These are phyloP conservation scores for Phalacrocorax carbo DNA, from an alignment of 2,113 vertebrate species.

Conservation along the genomic window DNA sequence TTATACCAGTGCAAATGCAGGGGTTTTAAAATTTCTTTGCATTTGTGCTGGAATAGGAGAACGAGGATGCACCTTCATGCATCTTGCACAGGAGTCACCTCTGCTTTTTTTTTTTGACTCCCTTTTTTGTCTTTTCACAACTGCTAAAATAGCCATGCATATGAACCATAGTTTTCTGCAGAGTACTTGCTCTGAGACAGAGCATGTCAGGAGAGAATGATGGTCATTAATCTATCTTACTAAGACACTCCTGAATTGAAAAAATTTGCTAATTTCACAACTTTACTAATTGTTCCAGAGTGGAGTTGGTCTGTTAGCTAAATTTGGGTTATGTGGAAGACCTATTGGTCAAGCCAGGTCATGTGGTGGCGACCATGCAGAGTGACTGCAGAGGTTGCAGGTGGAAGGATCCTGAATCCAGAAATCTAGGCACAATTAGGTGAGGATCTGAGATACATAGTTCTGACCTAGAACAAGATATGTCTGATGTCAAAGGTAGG, in stretches of 20 bases:
- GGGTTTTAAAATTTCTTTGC: neutral
- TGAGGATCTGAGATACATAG: neutral
- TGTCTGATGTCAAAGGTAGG: neutral
- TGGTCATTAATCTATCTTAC: fast-evolving
- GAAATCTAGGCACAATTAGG: neutral
- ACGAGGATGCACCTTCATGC: neutral
- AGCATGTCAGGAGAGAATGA: neutral
- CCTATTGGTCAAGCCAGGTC: neutral
- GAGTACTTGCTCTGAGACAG: neutral
- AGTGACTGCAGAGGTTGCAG: neutral
- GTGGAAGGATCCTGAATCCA: neutral
- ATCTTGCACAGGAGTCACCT: neutral
- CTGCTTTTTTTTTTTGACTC: neutral
- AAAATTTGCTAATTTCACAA: neutral
- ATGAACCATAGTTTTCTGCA: neutral
- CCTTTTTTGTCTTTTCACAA: neutral
- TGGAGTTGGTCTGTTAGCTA: neutral
- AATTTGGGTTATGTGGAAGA: neutral
- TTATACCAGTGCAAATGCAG: neutral
- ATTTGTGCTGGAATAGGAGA: neutral
- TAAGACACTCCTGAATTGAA: neutral
- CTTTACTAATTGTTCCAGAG: neutral
- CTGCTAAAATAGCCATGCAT: fast-evolving
- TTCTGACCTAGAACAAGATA: neutral
- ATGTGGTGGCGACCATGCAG: neutral